Base-by-base conservation (phyloP, 2,113 vertebrate genomes). In the Misgurnus mizolepis region DNA sequence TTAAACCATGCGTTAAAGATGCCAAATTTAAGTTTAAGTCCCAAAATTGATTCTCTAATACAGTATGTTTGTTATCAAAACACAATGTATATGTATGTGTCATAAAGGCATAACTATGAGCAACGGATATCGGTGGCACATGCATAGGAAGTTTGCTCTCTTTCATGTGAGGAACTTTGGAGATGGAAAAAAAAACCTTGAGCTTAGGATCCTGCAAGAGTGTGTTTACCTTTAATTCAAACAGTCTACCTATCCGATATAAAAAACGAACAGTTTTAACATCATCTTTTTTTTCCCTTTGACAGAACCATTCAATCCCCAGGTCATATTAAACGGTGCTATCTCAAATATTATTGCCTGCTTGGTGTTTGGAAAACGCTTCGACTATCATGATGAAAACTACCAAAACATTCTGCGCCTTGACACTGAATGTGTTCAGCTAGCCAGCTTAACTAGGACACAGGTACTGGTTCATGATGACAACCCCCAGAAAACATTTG, bases 311-410 rank as follows among this genome's bases (percentile, higher is more conserved):
- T 96, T 97, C 88, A 86, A 97, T 74, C 94, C 96, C 70, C 93
- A 94, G 6, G 93, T 91, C 83, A 93, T 86, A 49, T 82, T 97
- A 50, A 92, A 92, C 6, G 90, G 87, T 2, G 93, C 93, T 17
- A 93, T 97, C 86, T 88, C 93, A 0, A 97, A 97, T 84, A 90
- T 96, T 43, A 94, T 97, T 75, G 93, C 89, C 41, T 94, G 92
- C 15, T 82, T 97, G 87, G 80, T 93, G 80, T 97, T 98, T 45
- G 96, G 96, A 17, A 91, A 91, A 77, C 94, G 94, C 76, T 98
- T 95, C 7, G 94, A 97, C 41, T 96, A 97, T 85, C 89, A 90
- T 0, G 94, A 97, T 83, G 81, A 64, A 34, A 71, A 22, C 18
- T 97, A 95, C 82, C 93, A 91, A 76, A 92, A 89, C 15, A 0